Conservation (phyloP, 35 echinoderm and acorn worm species). For the Apostichopus parvimensis region DNA sequence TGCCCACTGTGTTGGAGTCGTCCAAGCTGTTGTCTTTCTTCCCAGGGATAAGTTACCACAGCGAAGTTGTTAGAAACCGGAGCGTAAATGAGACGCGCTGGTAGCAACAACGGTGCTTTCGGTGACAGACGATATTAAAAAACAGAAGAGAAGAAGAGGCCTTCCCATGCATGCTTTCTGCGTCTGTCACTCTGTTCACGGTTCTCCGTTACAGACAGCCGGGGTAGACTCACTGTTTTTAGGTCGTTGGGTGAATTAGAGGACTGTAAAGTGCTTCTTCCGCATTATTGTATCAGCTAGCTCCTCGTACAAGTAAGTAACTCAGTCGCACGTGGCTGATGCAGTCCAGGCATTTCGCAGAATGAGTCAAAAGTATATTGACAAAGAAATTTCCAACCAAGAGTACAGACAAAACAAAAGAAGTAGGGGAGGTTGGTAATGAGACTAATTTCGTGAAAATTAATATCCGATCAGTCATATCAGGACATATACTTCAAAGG, state of each 20-base stretch:
- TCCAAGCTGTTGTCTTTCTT: background rate
- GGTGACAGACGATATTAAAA: background rate
- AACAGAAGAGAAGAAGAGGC: background rate
- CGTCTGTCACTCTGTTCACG: background rate
- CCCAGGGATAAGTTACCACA: background rate
- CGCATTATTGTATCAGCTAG: too few relatives aligned
- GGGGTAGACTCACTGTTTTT: background rate
- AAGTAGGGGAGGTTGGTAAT: too few relatives aligned
- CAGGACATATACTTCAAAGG: too few relatives aligned
- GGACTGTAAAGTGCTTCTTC: background rate
- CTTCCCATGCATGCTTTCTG: background rate
- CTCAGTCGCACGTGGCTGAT: too few relatives aligned
- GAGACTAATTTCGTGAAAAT: too few relatives aligned
- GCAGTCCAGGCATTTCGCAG: too few relatives aligned
- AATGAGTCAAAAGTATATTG: too few relatives aligned
- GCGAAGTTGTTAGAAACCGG: background rate
- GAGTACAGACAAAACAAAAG: too few relatives aligned
- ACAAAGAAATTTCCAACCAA: too few relatives aligned
- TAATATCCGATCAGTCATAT: too few relatives aligned
- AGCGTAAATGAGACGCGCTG: background rate
- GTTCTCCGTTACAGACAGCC: background rate
- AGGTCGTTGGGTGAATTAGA: background rate
- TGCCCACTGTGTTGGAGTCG: too few relatives aligned
- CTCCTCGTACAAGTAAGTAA: too few relatives aligned
- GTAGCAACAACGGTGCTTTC: background rate